These are phyloP conservation scores for Palloptera scutellata DNA, from an alignment of 2,888 invertebrate species.

Conservation along the genomic window DNA sequence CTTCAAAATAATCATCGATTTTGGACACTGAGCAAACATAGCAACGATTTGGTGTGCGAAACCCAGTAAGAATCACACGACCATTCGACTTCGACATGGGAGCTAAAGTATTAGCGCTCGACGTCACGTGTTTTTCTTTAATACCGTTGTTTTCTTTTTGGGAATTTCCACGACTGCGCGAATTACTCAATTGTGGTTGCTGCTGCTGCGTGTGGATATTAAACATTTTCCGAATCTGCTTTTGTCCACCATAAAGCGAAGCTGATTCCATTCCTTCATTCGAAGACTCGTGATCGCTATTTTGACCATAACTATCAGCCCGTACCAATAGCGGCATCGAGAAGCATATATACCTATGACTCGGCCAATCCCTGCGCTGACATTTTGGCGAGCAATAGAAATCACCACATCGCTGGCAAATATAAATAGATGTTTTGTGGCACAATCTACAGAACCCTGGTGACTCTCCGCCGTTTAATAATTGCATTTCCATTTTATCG, in stretches of 20 bases:
- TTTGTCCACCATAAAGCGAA: not conserved
- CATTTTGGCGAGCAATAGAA: slow-evolving; percentile 48
- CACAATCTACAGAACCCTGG: slow-evolving; percentile 39
- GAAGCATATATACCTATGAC: slow-evolving; percentile 50
- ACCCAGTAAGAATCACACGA: slow-evolving; percentile 29
- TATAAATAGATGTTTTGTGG: slow-evolving; percentile 31
- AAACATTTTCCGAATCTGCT: not conserved
- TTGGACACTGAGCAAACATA: slow-evolving; percentile 34
- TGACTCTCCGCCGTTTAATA: no score
- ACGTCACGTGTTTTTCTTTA: not conserved
- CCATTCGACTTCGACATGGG: slow-evolving; percentile 32
- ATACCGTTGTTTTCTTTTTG: not conserved
- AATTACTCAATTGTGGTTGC: not conserved
- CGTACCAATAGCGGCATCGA: slow-evolving; percentile 40
- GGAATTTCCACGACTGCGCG: not conserved
- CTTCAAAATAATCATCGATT: slow-evolving; percentile 23
- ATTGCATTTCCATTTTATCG: no score
- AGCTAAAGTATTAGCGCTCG: not conserved
- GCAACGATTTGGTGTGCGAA: slow-evolving; percentile 37
- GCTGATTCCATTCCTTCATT: no score
- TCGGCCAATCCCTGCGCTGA: slow-evolving; percentile 45
- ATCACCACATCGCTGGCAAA: slow-evolving; percentile 48
- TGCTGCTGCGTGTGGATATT: not conserved
- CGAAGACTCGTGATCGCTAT: not conserved
- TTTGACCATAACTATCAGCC: not conserved